Conservation (phyloP, 2,888 invertebrate genomes). For the Ochropacha duplaris region DNA sequence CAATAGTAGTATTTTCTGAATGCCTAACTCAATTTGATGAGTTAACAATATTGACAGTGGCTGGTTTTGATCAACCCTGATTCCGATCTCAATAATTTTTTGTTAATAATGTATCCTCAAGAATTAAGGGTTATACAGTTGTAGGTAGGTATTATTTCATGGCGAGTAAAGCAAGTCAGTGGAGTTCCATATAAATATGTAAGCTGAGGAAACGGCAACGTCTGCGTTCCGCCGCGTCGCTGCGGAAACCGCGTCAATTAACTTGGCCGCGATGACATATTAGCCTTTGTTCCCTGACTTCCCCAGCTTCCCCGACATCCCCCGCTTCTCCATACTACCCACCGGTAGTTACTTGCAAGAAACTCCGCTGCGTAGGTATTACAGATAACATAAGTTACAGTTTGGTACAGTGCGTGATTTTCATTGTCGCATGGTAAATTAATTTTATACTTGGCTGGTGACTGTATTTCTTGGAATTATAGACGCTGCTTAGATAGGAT, state of each 20-base stretch:
- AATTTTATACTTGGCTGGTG: slow-evolving; percentile 3
- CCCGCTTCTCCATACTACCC: slow-evolving; percentile 33
- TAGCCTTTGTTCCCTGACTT: slow-evolving; percentile 72
- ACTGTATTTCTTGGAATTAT: neutral
- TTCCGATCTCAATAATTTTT: too few relatives aligned
- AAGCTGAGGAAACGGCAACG: slow-evolving; percentile 75
- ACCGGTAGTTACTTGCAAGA: slow-evolving; percentile 62
- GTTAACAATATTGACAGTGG: neutral
- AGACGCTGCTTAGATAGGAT: neutral
- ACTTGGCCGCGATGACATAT: slow-evolving; percentile 80
- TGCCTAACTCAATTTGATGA: neutral
- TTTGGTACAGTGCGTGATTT: slow-evolving; percentile 35
- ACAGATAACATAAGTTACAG: slow-evolving; percentile 35
- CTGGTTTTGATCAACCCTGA: too few relatives aligned
- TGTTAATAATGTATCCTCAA: neutral
- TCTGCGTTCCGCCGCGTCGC: slow-evolving; percentile 75
- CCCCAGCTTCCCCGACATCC: slow-evolving; percentile 22
- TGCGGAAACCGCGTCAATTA: slow-evolving; percentile 82
- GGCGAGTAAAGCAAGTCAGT: slow-evolving; percentile 33
- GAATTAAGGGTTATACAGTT: slow-evolving; percentile 43
- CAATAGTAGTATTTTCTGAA: neutral
- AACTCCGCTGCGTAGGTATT: slow-evolving; percentile 35
- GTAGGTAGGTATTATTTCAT: slow-evolving; percentile 39
- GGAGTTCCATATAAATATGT: slow-evolving; percentile 72
- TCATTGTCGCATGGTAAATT: slow-evolving; percentile 17